Evolutionary conservation across 2,113 vertebrate genomes (phyloP).

Genomic region (Aplodontia rufa): DNA sequence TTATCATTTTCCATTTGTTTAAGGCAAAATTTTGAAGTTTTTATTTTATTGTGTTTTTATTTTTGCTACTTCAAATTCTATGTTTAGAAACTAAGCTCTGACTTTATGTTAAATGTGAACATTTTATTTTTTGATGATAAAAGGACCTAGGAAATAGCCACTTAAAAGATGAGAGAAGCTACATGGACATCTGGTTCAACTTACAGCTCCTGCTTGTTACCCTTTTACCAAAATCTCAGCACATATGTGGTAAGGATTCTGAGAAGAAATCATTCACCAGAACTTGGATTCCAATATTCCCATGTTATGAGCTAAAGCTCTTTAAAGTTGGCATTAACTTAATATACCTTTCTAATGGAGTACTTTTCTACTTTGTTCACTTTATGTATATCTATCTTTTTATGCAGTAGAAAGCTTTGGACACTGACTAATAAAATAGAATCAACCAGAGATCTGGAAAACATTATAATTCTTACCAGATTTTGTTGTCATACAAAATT

Average conservation of each 20-base stretch:
- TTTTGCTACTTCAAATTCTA: constrained; percentile 58
- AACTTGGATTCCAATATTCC: constrained; percentile 2
- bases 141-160: constrained; percentile 68
- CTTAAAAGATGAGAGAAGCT: constrained; percentile 67
- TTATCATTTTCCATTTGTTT: background rate
- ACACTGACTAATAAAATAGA: background rate
- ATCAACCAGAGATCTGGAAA: background rate
- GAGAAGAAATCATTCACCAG: constrained; percentile 33
- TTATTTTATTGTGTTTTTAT: constrained; percentile 65
- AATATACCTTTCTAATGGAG: constrained; percentile 60
- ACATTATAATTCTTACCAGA: background rate
- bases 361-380: background rate
- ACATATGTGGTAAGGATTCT: constrained; percentile 18
- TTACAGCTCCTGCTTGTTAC: constrained; percentile 58
- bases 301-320: constrained; percentile 55
- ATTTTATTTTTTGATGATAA: constrained; percentile 72
- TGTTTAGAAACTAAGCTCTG: constrained; percentile 60
- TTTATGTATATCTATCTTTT: constrained; percentile 61
- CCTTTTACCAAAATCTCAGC: background rate
- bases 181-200: constrained; percentile 31
- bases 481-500: background rate
- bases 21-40: constrained; percentile 57
- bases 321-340: constrained; percentile 64
- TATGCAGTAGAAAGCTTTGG: background rate
- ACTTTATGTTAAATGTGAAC: constrained; percentile 55